Conservation (phyloP, 2,888 invertebrate genomes). For the Rutpela maculata region DNA sequence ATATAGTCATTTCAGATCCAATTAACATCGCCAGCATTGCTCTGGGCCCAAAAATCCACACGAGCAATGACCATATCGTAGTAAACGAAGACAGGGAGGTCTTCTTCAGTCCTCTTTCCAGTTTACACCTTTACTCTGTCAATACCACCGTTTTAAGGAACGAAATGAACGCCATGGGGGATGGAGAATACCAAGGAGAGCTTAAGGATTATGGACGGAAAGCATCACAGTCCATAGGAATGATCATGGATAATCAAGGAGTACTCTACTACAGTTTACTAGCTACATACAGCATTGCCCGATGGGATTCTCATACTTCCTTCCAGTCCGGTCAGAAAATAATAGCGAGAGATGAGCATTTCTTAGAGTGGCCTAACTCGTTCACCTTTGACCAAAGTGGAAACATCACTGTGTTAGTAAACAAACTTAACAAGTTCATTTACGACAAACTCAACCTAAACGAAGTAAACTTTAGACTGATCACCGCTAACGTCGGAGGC, state of each 20-base stretch:
- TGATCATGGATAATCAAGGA: conserved; percentile 84
- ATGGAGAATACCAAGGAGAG: conserved; percentile 67
- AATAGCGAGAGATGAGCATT: conserved; percentile 80
- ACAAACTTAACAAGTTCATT: conserved; percentile 81
- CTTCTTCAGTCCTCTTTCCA: conserved; percentile 83
- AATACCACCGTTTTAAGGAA: conserved; percentile 79
- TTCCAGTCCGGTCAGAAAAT: conserved; percentile 79
- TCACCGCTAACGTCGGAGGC: conserved; percentile 78
- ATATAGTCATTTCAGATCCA: conserved; percentile 76
- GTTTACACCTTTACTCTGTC: conserved; percentile 81
- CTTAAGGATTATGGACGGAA: conserved; percentile 77
- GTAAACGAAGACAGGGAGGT: conserved; percentile 74
- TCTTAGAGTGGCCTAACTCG: conserved; percentile 85
- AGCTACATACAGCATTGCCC: conserved; percentile 81
- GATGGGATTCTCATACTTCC: conserved; percentile 81
- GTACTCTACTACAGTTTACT: conserved; percentile 83
- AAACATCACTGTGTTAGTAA: conserved; percentile 82
- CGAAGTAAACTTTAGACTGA: conserved; percentile 82
- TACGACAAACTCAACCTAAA: conserved; percentile 77
- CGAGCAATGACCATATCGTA: conserved; percentile 54
- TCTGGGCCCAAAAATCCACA: conserved; percentile 76
- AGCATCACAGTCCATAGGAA: conserved; percentile 79
- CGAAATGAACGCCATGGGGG: conserved; percentile 72
- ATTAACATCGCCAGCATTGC: conserved; percentile 84
- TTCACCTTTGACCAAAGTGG: conserved; percentile 82